Conservation (phyloP, 2,888 invertebrate genomes). For the Phaedon cochleariae region DNA sequence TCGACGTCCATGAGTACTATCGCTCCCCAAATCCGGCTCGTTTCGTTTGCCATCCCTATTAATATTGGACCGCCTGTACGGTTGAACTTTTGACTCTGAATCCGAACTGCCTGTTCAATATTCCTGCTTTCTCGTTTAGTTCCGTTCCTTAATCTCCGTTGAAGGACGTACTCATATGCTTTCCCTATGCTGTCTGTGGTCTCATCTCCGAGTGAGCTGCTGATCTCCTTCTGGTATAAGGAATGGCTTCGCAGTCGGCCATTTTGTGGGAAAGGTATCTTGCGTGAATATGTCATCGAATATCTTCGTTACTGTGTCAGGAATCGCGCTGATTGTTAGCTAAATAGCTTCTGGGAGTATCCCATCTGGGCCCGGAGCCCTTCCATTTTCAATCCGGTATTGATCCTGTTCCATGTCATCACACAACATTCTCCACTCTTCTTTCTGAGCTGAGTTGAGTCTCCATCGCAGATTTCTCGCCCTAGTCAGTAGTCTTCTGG, state of each 20-base stretch:
- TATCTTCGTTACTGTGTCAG: not conserved
- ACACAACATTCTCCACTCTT: no score
- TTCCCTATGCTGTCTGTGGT: conserved; percentile 27
- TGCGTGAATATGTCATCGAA: conserved; percentile 1
- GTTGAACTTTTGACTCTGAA: no score
- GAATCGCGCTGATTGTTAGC: not conserved
- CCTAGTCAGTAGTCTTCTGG: no score
- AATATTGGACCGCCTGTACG: no score
- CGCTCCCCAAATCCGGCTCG: no score
- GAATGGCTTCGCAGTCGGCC: conserved; percentile 27
- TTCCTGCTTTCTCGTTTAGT: conserved; percentile 3
- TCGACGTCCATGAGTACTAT: no score
- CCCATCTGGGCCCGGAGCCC: no score
- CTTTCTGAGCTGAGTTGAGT: no score
- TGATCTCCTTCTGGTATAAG: conserved; percentile 15
- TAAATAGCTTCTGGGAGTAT: conserved; percentile 25
- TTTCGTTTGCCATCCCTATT: no score
- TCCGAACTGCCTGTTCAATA: not conserved
- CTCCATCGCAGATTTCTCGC: no score
- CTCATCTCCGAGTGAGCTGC: conserved; percentile 1
- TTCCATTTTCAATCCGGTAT: no score
- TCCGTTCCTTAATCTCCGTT: conserved; percentile 11
- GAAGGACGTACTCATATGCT: conserved; percentile 20
- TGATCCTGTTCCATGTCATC: no score
- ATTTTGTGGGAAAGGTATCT: conserved; percentile 14